phyloP scores from a whole-genome alignment of 2,888 invertebrate genomes.

The Phymatocera aterrima region DNA sequence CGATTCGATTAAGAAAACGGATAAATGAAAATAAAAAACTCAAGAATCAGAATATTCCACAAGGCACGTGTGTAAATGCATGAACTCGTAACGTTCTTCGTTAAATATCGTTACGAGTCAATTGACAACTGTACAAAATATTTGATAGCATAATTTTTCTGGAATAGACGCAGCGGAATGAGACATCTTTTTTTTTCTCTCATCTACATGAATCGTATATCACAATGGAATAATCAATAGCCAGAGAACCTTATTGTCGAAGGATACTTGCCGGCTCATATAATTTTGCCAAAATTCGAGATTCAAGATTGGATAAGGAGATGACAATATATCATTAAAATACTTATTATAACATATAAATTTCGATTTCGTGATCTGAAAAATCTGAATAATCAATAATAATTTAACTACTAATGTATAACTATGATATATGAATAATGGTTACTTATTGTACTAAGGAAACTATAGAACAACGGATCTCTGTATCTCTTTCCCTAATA shows the following conservation, averaged over 20 bases:
- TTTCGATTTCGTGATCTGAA: neutral
- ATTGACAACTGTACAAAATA: too few species aligned
- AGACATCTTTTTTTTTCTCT: neutral
- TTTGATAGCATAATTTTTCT: neutral
- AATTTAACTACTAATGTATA: neutral
- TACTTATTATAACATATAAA: neutral
- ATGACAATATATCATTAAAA: constrained; percentile 8
- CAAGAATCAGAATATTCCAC: neutral
- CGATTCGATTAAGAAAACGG: neutral
- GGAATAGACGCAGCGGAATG: too few species aligned
- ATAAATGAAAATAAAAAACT: neutral
- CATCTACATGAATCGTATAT: neutral
- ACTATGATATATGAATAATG: neutral
- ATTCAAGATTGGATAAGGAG: constrained; percentile 9
- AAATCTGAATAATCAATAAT: neutral
- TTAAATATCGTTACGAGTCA: too few species aligned
- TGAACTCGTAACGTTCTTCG: too few species aligned
- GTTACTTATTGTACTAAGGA: neutral
- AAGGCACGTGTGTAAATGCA: constrained; percentile 21
- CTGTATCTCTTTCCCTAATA: neutral
- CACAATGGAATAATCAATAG: neutral
- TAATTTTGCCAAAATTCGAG: neutral
- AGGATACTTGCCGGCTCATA: neutral
- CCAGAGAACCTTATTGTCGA: constrained; percentile 3
- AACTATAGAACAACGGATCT: neutral